Conservation (phyloP, 2,888 invertebrate genomes). For the Luffia ferchaultella region DNA sequence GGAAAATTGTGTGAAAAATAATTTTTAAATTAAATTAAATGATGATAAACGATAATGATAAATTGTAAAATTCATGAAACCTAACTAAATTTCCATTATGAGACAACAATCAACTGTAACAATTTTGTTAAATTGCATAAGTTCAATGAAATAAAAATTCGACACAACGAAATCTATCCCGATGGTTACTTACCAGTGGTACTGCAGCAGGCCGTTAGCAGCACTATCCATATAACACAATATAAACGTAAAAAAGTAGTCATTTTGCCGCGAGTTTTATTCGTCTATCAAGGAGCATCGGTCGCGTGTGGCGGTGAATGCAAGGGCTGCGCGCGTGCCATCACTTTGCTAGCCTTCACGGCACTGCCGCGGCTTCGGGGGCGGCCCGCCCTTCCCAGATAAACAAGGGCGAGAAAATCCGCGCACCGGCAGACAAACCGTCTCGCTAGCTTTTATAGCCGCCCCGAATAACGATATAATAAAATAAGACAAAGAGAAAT, state of each 20-base stretch:
- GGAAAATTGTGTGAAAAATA: too few species aligned
- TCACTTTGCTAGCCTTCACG: slow-evolving; percentile 40
- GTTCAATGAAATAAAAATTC: too few species aligned
- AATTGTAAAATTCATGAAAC: too few species aligned
- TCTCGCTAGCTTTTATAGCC: slow-evolving; percentile 54
- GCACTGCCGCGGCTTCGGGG: slow-evolving; percentile 39
- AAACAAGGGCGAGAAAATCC: slow-evolving; percentile 58
- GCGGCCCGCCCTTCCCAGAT: slow-evolving; percentile 49
- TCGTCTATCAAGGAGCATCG: slow-evolving; percentile 36
- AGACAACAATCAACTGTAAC: too few species aligned
- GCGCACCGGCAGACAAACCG: slow-evolving; percentile 61
- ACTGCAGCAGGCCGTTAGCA: slow-evolving; percentile 44
- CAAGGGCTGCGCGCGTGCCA: slow-evolving; percentile 42
- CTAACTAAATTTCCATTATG: too few species aligned
- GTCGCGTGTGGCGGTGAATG: slow-evolving; percentile 25
- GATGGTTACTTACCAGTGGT: slow-evolving; percentile 58
- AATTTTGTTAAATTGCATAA: too few species aligned
- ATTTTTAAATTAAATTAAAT: too few species aligned
- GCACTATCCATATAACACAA: slow-evolving; percentile 53
- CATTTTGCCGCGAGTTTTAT: slow-evolving; percentile 34
- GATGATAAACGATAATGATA: too few species aligned
- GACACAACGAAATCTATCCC: too few species aligned
- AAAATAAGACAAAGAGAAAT: slow-evolving; percentile 56
- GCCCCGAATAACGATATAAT: slow-evolving; percentile 43
- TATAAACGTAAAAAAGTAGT: slow-evolving; percentile 62